phyloP scores from a whole-genome alignment of 2,113 vertebrate genomes.

The Pampusana beccarii region DNA sequence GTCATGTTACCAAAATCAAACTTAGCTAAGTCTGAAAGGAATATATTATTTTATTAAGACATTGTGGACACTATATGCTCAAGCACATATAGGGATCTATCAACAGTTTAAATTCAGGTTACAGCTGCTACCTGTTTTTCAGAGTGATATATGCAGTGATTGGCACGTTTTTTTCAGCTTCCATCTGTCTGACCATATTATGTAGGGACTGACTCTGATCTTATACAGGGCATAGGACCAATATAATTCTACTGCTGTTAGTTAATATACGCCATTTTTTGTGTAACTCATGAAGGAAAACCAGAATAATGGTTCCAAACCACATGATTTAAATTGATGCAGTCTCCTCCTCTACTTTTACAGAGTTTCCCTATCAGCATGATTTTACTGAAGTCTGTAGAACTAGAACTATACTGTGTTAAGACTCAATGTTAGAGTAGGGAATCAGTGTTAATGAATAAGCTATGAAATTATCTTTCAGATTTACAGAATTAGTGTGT shows the following conservation, averaged over 20 bases:
- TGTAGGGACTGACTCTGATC: not conserved
- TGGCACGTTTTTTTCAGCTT: not conserved
- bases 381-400: not conserved
- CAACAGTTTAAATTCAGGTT: not conserved
- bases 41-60: not conserved
- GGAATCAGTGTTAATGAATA: not conserved
- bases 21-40: not conserved
- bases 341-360: not conserved
- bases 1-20: not conserved
- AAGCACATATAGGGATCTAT: not conserved
- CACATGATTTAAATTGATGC: not conserved
- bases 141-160: not conserved
- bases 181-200: not conserved
- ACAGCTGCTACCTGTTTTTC: not conserved
- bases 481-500: not conserved
- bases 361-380: rapidly evolving
- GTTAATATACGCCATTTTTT: not conserved
- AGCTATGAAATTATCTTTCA: not conserved
- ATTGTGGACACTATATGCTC: not conserved
- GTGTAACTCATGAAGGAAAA: not conserved
- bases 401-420: not conserved
- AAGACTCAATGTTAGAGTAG: not conserved
- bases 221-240: not conserved
- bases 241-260: not conserved
- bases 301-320: not conserved